A percentile compares a stretch with the other conserved stretches of the same genome.
These are phyloP conservation scores for Diogma glabrata DNA, from an alignment of 2,888 invertebrate genomes.

Conservation along the genomic window DNA sequence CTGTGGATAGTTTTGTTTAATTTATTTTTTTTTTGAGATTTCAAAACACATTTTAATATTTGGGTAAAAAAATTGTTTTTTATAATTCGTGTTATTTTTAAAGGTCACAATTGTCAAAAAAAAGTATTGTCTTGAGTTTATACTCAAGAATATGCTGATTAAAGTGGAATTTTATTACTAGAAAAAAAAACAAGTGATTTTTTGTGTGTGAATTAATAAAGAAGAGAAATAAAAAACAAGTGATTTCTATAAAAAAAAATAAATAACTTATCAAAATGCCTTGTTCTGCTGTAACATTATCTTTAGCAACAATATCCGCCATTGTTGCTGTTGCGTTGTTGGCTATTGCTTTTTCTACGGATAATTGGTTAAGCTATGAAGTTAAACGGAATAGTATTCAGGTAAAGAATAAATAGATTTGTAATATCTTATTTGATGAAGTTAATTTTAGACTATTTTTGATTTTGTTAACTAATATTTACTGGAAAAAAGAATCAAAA, in stretches of 20 bases:
- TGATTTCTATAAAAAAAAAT: neutral
- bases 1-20: too few species aligned
- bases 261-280: slow-evolving; percentile 53
- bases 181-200: neutral
- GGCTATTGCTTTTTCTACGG: slow-evolving; percentile 89
- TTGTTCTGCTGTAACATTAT: slow-evolving; percentile 88
- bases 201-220: slow-evolving; percentile 5
- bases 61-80: too few species aligned
- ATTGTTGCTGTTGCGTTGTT: slow-evolving; percentile 88
- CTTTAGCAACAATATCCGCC: slow-evolving; percentile 90
- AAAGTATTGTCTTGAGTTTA: neutral
- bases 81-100: slow-evolving; percentile 9
- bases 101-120: neutral
- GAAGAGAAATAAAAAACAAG: neutral
- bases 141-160: too few species aligned
- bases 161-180: slow-evolving; percentile 6
- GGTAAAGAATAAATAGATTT: too few species aligned
- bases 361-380: slow-evolving; percentile 93
- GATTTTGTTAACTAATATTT: too few species aligned
- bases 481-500: too few species aligned
- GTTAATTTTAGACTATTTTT: too few species aligned
- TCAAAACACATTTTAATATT: too few species aligned
- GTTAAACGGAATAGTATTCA: slow-evolving; percentile 80
- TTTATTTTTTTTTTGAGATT: too few species aligned
- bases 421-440: too few species aligned